Evolutionary conservation across 2,113 vertebrate species (phyloP).

Genomic region (Edolisoma coerulescens): DNA sequence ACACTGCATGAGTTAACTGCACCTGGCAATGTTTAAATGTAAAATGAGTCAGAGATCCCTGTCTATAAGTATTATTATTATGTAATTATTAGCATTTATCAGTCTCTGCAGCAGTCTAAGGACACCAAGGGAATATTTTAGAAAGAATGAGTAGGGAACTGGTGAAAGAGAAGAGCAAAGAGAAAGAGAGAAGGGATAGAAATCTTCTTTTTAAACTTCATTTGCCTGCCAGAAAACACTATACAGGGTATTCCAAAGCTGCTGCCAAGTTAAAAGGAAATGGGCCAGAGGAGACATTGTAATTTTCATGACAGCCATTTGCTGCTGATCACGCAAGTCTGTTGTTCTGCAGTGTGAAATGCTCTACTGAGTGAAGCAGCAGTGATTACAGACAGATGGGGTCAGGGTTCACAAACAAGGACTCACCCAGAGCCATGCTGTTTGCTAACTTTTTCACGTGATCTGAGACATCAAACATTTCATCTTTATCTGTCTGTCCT

Average conservation of each 20-base stretch:
- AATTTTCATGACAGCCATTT: neutral
- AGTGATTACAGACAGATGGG: neutral
- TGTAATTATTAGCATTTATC: neutral
- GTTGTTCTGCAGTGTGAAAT: neutral
- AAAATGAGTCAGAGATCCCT: neutral
- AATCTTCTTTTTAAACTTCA: neutral
- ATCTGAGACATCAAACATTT: neutral
- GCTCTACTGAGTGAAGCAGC: neutral
- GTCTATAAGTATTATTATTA: neutral
- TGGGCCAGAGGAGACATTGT: neutral
- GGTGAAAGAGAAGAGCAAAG: neutral
- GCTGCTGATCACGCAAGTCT: neutral
- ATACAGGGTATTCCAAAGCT: neutral
- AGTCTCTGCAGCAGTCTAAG: neutral
- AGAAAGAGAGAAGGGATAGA: neutral
- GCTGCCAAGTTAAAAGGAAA: neutral
- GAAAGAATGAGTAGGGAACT: neutral
- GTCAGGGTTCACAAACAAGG: neutral
- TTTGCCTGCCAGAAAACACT: neutral
- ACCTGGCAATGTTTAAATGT: neutral
- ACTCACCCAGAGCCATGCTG: neutral
- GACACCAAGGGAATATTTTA: neutral
- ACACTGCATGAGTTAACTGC: neutral
- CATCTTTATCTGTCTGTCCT: neutral
- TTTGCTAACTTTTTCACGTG: neutral